Evolutionary conservation across 2,113 vertebrate genomes (phyloP), one percentile per base, ranked within the genome.

Genomic region (Origma solitaria): DNA sequence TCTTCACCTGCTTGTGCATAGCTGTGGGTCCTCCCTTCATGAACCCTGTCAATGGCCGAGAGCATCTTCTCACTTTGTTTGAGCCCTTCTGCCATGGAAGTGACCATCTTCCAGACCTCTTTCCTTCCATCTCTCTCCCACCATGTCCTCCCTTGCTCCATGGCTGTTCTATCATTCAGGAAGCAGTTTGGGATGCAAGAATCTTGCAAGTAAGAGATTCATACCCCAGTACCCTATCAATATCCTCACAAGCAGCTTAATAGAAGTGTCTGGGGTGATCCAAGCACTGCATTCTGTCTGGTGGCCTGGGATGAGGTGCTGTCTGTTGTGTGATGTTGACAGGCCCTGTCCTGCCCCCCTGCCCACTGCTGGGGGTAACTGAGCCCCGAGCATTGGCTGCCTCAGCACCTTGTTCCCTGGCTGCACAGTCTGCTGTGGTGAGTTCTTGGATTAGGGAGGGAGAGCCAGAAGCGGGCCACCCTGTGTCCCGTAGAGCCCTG

Each of bases 201-300:
- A 72, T 13, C 70, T 53, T 35, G 12, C 25, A 50, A 62, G 56
- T 25, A 82, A 38, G 27, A 68, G 37, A 25, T 66, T 76, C 23
- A 22, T 53, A 28, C 9, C 40, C 12, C 18, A 17, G 2, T 16
- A 30, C 6, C 23, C 12, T 33, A 9, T 25, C 15, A 10, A 0
- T 57, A 25, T n/a, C 66, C 21, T 61, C 33, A 13, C 35, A 86
- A 85, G 58, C 45, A 65, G 8, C 1, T 0, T 27, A 62, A 13
- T 31, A 58, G 58, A 31, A 38, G n/a, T 58, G 56, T 42, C 50
- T 53, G 49, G 0, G 0, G 35, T 25, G 44, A 28, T 49, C 44
- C 53, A 20, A n/a, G 58, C 3, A 2, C 44, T 76, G 49, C 54
- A 18, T 68, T 44, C 77, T 42, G 18, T 30, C 65, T 38, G 23